Conservation (phyloP, 1,140 invertebrate genomes). For the Apis florea region DNA sequence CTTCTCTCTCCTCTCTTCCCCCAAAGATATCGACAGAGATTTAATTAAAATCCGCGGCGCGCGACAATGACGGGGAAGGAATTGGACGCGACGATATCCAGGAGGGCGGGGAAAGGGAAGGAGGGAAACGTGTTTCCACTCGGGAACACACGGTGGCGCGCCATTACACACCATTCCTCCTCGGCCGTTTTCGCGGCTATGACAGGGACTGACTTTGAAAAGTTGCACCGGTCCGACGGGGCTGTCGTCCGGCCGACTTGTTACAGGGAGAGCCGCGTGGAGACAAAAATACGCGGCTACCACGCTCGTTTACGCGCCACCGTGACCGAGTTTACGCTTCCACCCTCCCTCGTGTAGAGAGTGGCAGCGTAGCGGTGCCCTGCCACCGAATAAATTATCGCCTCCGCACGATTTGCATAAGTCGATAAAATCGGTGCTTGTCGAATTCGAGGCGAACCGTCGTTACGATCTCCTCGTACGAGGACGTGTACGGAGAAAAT, state of each 20-base stretch:
- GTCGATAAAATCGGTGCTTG: slow-evolving; percentile 60
- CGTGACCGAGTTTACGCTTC: slow-evolving; percentile 56
- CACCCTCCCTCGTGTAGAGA: not conserved
- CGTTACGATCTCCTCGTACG: not conserved
- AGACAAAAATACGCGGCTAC: slow-evolving; percentile 66
- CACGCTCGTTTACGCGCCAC: slow-evolving; percentile 60
- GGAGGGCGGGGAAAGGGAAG: too few relatives aligned
- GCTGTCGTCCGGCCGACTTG: slow-evolving; percentile 67
- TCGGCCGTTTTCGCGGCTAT: slow-evolving; percentile 54
- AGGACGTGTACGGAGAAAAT: slow-evolving; percentile 9
- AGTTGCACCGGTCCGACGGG: slow-evolving; percentile 73
- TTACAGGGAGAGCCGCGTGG: slow-evolving; percentile 53
- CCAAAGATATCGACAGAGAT: slow-evolving; percentile 13
- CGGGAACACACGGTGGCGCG: slow-evolving; percentile 52
- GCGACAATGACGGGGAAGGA: slow-evolving; percentile 34
- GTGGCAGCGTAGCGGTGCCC: too few relatives aligned
- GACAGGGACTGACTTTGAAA: slow-evolving; percentile 71
- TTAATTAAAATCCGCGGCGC: slow-evolving; percentile 53
- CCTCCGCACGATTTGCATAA: slow-evolving; percentile 53
- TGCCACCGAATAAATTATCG: slow-evolving; percentile 28
- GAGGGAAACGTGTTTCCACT: slow-evolving; percentile 1
- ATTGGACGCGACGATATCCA: slow-evolving; percentile 6
- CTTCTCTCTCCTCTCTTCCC: too few relatives aligned
- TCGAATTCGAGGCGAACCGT: slow-evolving; percentile 36
- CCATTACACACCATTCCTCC: slow-evolving; percentile 47